Evolutionary conservation across 2,113 vertebrate species (phyloP).

Genomic region (Chrysemys picta): DNA sequence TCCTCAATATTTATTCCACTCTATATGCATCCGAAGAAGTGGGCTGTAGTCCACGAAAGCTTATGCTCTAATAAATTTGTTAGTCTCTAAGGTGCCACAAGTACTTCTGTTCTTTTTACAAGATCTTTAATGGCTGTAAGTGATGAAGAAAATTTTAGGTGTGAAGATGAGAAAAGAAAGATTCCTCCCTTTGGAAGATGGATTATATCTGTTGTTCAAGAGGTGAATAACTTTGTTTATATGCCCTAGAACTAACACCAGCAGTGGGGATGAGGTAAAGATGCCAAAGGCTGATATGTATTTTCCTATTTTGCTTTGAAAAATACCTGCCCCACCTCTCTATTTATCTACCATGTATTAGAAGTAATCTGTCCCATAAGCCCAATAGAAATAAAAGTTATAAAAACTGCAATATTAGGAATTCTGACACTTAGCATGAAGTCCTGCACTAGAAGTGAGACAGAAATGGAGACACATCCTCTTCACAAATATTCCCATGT

Average conservation of each 20-base stretch:
- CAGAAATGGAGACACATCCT: neutral
- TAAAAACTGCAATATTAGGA: neutral
- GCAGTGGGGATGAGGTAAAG: neutral
- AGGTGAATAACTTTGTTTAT: neutral
- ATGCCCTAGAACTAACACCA: accelerated
- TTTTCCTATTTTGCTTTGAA: neutral
- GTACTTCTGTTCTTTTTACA: too few relatives aligned
- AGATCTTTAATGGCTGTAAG: neutral
- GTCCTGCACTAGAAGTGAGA: neutral
- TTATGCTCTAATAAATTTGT: too few relatives aligned
- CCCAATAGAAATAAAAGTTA: neutral
- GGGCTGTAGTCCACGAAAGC: too few relatives aligned
- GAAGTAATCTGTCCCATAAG: neutral
- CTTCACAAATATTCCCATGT: neutral
- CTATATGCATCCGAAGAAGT: too few relatives aligned
- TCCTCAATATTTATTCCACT: too few relatives aligned
- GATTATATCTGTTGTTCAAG: neutral
- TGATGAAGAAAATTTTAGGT: neutral
- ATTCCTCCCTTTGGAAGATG: neutral
- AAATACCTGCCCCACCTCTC: accelerated
- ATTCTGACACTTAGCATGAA: neutral
- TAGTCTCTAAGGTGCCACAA: too few relatives aligned
- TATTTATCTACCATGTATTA: neutral
- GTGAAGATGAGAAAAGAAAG: neutral
- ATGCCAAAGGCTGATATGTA: neutral